Percentiles rank a stretch among this genome's conserved stretches.
Conservation (phyloP, 2,113 vertebrate genomes). For the Pseudopipra pipra region DNA sequence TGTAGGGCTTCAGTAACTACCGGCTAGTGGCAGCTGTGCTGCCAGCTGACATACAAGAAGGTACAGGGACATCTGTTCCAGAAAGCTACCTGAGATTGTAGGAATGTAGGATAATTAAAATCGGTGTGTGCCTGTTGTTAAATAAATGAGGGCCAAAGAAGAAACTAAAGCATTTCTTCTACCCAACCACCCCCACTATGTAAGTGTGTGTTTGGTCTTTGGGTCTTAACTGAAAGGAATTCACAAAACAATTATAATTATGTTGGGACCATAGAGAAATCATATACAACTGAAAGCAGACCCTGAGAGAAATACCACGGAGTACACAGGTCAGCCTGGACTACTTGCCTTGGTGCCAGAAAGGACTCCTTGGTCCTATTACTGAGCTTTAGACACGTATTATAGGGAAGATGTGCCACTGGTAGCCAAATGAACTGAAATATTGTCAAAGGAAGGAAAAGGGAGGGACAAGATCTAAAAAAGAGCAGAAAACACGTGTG, state of each 20-base stretch:
- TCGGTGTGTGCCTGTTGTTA: not conserved
- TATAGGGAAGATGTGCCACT: not conserved
- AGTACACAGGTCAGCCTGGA: not conserved
- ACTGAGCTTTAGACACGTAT: not conserved
- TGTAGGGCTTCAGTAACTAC: not conserved
- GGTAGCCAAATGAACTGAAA: not conserved
- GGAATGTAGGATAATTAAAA: not conserved
- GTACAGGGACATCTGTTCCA: not conserved
- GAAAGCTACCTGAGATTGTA: not conserved
- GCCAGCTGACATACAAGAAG: not conserved
- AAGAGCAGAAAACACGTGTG: not conserved
- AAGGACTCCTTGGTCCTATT: not conserved
- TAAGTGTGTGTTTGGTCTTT: not conserved
- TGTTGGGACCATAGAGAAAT: not conserved
- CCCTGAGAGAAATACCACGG: not conserved
- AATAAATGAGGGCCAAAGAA: not conserved
- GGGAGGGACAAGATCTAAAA: not conserved
- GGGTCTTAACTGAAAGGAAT: not conserved
- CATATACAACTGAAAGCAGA: not conserved
- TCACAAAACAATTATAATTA: not conserved
- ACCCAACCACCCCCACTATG: not conserved
- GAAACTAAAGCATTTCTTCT: not conserved
- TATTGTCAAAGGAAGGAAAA: not conserved
- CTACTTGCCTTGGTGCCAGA: not conserved
- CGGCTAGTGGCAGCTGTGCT: not conserved